phyloP scores from a whole-genome alignment of 2,113 vertebrate species.

The Semicossyphus pulcher region DNA sequence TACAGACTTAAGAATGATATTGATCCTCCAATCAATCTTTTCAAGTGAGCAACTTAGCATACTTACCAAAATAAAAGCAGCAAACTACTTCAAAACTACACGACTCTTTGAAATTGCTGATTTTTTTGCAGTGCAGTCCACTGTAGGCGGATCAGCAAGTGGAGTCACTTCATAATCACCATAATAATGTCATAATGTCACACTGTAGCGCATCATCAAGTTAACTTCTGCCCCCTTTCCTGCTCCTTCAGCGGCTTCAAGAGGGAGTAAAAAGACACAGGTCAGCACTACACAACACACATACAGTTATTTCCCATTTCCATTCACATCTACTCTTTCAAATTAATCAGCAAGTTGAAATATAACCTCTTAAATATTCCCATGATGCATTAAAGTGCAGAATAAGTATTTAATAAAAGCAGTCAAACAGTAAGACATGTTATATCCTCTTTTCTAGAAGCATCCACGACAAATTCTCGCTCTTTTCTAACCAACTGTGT shows the following conservation, averaged over 20 bases:
- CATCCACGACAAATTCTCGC: neutral
- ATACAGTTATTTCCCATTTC: too few species aligned
- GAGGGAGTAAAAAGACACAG: too few species aligned
- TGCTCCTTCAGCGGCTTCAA: neutral
- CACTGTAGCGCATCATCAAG: neutral
- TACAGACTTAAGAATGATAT: too few species aligned
- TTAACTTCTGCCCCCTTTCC: neutral
- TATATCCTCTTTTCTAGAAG: constrained; percentile 1
- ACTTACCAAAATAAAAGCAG: too few species aligned
- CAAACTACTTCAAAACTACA: too few species aligned
- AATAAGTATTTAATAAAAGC: constrained; percentile 8
- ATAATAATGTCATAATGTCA: neutral
- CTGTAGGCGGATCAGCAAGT: neutral
- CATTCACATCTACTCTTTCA: neutral
- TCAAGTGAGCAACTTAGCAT: too few species aligned
- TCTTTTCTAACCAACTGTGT: constrained; percentile 18
- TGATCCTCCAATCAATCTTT: too few species aligned
- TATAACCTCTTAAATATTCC: neutral
- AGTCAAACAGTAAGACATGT: neutral
- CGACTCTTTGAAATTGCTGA: neutral
- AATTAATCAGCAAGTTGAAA: too few species aligned
- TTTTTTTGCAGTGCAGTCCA: neutral
- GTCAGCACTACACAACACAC: neutral
- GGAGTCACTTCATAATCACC: neutral
- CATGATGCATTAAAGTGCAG: neutral